Percentiles rank a stretch among this genome's conserved stretches.
Evolutionary conservation across 2,113 vertebrate genomes (phyloP).

Genomic region (Aegotheles bennettii): DNA sequence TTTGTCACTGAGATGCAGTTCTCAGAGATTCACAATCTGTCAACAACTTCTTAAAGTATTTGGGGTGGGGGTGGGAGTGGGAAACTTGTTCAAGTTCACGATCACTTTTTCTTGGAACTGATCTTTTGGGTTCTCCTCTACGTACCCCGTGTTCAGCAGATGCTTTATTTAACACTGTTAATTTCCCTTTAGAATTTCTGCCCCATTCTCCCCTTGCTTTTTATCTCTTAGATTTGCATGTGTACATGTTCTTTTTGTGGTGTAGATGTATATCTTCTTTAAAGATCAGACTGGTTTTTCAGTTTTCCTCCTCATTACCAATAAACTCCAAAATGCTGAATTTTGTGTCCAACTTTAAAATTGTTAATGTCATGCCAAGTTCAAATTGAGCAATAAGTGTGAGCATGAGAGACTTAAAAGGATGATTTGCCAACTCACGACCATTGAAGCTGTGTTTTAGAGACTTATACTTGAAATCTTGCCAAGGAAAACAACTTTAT

Average conservation of each 20-base stretch:
- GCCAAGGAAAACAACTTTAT: conserved; percentile 38
- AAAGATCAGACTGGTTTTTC: background rate
- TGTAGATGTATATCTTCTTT: background rate
- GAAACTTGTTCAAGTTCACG: background rate
- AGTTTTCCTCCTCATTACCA: background rate
- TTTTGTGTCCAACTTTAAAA: background rate
- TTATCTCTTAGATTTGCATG: background rate
- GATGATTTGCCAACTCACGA: background rate
- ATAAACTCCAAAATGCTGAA: background rate
- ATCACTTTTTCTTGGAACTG: background rate
- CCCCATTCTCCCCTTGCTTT: background rate
- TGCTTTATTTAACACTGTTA: background rate
- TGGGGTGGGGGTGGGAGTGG: background rate
- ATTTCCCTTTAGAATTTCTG: background rate
- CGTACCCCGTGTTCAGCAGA: background rate
- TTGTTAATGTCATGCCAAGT: background rate
- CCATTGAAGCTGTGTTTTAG: conserved; percentile 7
- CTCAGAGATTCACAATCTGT: background rate
- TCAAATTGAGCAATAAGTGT: background rate
- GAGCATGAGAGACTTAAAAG: background rate
- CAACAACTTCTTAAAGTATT: background rate
- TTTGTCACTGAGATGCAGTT: background rate
- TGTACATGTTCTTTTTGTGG: background rate
- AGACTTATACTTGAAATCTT: conserved; percentile 35
- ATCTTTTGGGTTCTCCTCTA: background rate